Evolutionary conservation across 2,113 vertebrate species (phyloP).

Genomic region (Eudyptes chrysolophus): DNA sequence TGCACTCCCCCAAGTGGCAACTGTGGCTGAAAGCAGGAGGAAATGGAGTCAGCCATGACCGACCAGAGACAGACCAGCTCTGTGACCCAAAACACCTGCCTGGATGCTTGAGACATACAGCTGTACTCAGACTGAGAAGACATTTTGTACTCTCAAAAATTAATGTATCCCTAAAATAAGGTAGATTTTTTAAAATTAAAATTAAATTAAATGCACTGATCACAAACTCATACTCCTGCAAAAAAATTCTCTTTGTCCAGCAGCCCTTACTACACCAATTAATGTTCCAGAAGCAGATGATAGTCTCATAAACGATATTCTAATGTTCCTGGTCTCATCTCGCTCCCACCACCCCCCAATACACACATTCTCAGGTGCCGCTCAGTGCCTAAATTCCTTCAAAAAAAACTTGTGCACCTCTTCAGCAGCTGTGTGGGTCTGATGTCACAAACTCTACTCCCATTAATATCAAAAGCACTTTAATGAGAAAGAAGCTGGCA

Average conservation of each 20-base stretch:
- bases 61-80: not conserved
- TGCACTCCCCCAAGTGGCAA: not conserved
- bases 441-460: not conserved
- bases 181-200: not conserved
- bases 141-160: not conserved
- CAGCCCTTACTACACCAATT: not conserved
- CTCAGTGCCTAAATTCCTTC: not conserved
- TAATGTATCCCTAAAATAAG: not conserved
- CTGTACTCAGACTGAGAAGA: not conserved
- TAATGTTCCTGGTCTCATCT: not conserved
- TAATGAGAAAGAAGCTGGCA: not conserved
- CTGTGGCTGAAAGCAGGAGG: not conserved
- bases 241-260: not conserved
- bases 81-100: not conserved
- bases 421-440: not conserved
- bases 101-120: not conserved
- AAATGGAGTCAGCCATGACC: not conserved
- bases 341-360: not conserved
- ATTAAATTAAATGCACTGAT: not conserved
- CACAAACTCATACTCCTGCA: not conserved
- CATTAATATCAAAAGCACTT: not conserved
- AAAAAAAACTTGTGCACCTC: not conserved
- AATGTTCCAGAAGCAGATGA: not conserved
- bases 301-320: not conserved
- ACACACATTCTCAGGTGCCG: not conserved